Evolutionary conservation across 2,113 vertebrate genomes (phyloP).

Genomic region (Oriolus oriolus): DNA sequence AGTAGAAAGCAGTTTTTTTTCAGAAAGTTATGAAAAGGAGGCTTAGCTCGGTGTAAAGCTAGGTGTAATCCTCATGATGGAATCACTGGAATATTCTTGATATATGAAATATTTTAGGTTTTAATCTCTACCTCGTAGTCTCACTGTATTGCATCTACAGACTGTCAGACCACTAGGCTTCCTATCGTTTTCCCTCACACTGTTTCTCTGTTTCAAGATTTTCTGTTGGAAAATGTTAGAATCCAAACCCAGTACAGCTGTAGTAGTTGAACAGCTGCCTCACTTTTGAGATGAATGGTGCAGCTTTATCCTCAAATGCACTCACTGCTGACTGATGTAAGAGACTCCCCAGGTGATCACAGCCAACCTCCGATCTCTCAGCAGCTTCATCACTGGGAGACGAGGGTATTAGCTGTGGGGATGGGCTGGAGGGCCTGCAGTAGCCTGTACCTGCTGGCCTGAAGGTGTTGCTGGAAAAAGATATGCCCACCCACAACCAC

Average conservation of each 20-base stretch:
- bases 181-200: not conserved
- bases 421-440: not conserved
- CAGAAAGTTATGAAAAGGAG: not conserved
- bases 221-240: not conserved
- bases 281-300: not conserved
- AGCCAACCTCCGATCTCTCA: not conserved
- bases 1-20: not conserved
- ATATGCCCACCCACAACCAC: rapidly evolving
- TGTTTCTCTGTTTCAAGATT: not conserved
- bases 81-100: not conserved
- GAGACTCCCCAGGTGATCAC: not conserved
- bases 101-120: not conserved
- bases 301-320: not conserved
- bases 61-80: not conserved
- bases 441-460: not conserved
- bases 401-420: not conserved
- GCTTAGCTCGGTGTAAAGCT: not conserved
- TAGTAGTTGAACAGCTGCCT: not conserved
- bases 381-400: not conserved
- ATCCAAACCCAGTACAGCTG: not conserved
- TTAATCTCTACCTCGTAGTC: not conserved
- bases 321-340: not conserved
- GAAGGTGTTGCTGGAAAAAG: not conserved
- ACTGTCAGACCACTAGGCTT: not conserved
- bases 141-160: not conserved